Base-by-base conservation (phyloP, 2,797 vertebrate genomes). In the Lepus townsendii region DNA sequence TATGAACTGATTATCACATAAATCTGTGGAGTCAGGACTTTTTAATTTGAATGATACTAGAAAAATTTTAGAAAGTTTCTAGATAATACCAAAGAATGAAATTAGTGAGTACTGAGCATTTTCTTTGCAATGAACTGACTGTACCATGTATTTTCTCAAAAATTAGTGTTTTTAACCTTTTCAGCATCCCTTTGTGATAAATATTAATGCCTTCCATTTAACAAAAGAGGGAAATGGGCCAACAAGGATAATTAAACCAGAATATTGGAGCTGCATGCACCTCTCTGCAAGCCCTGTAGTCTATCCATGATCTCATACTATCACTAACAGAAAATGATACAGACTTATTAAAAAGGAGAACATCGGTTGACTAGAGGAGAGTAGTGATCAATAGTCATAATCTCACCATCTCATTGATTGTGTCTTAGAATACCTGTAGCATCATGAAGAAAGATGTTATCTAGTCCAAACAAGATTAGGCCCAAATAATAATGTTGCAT, bases 261-360 rank as follows among this genome's bases (percentile, higher is more conserved):
- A 65, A 24, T 7, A 2, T 13, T 75, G 54, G 30, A 76, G 17
- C 6, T 10, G 7, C 0, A 1, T 10, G 12, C 0, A 1, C 50
- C 76, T 68, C 1, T 24, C 38, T 79, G 22, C 72, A 73, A 68
- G 57, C 32, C 52, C 3, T 86, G 17, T 71, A 20, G 63, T 79
- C 32, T 50, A 11, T 32, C n/a, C 13, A 50, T 62, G 54, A 69
- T 47, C 24, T 24, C 35, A 62, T 47, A 10, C 47, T 72, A 91
- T 17, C 6, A 62, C 26, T 69, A 24, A 38, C 3, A 76, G 79
- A 87, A 93, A 92, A 65, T 57, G 22, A 83, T n/a, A 47, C 52
- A 93, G 75, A 91, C 50, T n/a, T 60, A 35, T 73, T n/a, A 3
- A 62, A 90, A 75, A 14, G n/a, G 47, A 20, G 32, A 52, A 14